These are phyloP conservation scores for Barbus barbus DNA, from an alignment of 2,113 vertebrate genomes.

Conservation along the genomic window DNA sequence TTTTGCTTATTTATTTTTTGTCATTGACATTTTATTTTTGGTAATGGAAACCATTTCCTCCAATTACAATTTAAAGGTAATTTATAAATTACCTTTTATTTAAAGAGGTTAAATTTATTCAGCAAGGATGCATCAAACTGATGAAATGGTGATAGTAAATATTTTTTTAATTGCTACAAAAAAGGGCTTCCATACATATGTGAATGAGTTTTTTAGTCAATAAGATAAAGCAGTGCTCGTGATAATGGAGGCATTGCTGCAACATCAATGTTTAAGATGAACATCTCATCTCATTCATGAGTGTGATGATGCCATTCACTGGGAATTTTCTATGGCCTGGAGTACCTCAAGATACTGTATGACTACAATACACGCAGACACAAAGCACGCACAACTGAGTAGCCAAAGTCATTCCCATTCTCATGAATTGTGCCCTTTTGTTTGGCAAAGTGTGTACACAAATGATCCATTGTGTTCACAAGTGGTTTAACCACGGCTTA, in stretches of 20 bases:
- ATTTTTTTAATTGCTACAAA: not conserved
- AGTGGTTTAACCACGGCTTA: conserved; percentile 48
- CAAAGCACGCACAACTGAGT: conserved; percentile 43
- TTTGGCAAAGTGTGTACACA: conserved; percentile 48
- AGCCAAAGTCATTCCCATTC: conserved; percentile 44
- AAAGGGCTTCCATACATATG: not conserved
- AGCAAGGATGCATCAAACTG: not conserved
- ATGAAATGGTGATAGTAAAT: not conserved
- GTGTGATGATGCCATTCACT: conserved; percentile 25
- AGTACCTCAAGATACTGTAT: conserved; percentile 52
- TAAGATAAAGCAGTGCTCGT: not conserved
- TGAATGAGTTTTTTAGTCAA: not conserved
- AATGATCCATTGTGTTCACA: conserved; percentile 54
- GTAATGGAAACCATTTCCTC: not conserved
- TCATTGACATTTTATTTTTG: not conserved
- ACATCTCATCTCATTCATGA: conserved; percentile 28
- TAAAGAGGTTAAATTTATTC: not conserved
- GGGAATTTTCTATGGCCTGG: conserved; percentile 47
- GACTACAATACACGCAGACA: conserved; percentile 46
- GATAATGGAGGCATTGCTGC: conserved; percentile 12
- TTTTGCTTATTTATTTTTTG: no score
- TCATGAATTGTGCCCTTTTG: conserved; percentile 54
- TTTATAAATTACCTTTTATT: not conserved
- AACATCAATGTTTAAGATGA: not conserved
- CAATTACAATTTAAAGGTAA: not conserved